Base-by-base conservation (phyloP, 2,797 vertebrate species). In the Sebastes ruberrimus region DNA sequence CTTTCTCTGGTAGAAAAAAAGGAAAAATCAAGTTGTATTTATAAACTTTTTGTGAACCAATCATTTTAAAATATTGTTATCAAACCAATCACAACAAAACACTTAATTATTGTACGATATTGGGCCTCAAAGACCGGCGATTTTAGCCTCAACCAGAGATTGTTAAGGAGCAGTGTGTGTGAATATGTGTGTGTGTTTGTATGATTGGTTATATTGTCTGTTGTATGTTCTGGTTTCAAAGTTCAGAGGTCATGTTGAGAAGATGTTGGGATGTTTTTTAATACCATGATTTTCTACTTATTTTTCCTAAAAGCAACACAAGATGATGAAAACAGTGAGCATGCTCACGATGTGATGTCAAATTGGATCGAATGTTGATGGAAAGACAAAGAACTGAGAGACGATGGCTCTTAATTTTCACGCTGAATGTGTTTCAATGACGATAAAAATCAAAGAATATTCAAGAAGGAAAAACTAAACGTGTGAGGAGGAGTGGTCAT, bases 241-340 rank as follows among this genome's bases (percentile, higher is more conserved):
- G 68, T 33, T 78, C 49, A 57, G 30, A 69, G 11, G 46, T 72
- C 16, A 56, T 74, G 63, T 67, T 61, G 68, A 88, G 49, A 67
- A 64, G 78, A 74, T 56, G 35, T 74, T 74, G 38, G 65, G 27
- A 61, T 30, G 71, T 86, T 90, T 91, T 80, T 42, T 79, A 85
- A 88, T 30, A 18, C 2, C 22, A 61, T 14, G 49, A 10, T 91
- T 91, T 92, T 92, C 28, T 88, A 91, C 69, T 60, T 82, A 80
- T 74, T 84, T 82, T 87, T 88, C 82, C 75, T 82, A 81, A 86
- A 89, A 85, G 73, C 80, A 78, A 80, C 71, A 80, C 78, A 76
- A 67, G 57, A 53, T 33, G 25, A 63, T 32, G 62, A 67, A n/a
- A 80, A 71, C 25, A 38, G 28, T 52, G 32, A 63, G 35, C 2